Evolutionary conservation across 2,113 vertebrate genomes (phyloP).

Genomic region (Daubentonia madagascariensis): DNA sequence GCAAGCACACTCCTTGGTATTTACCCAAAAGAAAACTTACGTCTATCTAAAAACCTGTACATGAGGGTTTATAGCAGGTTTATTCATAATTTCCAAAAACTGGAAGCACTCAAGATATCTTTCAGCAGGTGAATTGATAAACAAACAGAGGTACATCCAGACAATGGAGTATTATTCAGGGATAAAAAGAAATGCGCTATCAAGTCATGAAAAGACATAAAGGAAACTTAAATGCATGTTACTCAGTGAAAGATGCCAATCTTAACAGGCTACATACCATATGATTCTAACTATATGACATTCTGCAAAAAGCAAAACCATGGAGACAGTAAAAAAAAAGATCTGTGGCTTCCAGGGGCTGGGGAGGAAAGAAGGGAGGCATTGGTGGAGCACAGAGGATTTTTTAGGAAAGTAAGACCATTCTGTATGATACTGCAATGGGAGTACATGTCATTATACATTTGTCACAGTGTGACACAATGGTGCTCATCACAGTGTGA

Average conservation of each 20-base stretch:
- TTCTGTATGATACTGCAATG: not conserved
- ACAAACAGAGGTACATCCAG: not conserved
- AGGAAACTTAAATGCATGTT: not conserved
- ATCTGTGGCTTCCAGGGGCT: not conserved
- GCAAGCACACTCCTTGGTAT: not conserved
- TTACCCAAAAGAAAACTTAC: not conserved
- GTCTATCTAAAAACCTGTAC: not conserved
- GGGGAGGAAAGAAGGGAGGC: no score
- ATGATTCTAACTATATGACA: not conserved
- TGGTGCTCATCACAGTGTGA: not conserved
- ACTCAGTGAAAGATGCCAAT: not conserved
- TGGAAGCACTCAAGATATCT: not conserved
- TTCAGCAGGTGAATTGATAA: not conserved
- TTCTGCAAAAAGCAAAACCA: not conserved
- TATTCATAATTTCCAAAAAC: not conserved
- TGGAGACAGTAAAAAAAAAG: not conserved
- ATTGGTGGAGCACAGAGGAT: not conserved
- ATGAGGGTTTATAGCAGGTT: not conserved
- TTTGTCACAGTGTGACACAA: not conserved
- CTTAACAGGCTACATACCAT: not conserved
- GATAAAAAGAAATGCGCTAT: not conserved
- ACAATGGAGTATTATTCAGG: not conserved
- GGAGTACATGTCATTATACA: not conserved
- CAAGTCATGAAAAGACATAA: not conserved
- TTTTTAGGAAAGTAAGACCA: not conserved